These are phyloP conservation scores for Rutilus rutilus DNA, from an alignment of 2,113 vertebrate species.

Conservation along the genomic window DNA sequence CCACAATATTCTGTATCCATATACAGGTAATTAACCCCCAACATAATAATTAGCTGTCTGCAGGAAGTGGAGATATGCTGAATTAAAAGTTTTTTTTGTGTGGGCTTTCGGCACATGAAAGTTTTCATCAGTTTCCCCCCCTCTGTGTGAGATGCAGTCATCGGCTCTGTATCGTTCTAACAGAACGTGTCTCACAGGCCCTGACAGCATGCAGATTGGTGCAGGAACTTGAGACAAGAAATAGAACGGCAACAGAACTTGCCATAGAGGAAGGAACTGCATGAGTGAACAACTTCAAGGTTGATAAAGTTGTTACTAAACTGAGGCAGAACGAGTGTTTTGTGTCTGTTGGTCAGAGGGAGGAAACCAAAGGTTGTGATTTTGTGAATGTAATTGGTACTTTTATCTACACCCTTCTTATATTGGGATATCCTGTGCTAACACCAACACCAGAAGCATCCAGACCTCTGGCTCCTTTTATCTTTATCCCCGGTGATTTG, in stretches of 20 bases:
- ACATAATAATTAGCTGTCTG: slow-evolving; percentile 28
- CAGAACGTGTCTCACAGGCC: neutral
- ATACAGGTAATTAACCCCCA: slow-evolving; percentile 13
- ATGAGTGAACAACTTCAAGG: neutral
- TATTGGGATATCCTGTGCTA: slow-evolving; percentile 31
- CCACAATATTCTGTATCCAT: neutral
- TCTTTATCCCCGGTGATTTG: slow-evolving; percentile 4
- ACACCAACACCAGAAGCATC: neutral
- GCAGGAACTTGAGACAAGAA: neutral
- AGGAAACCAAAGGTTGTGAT: slow-evolving; percentile 14
- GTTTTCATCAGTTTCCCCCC: slow-evolving; percentile 9
- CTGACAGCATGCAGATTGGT: neutral
- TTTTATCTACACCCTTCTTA: slow-evolving; percentile 13
- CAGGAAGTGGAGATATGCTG: slow-evolving; percentile 1
- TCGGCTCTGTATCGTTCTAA: neutral
- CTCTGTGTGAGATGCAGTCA: slow-evolving; percentile 11
- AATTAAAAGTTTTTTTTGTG: slow-evolving; percentile 14
- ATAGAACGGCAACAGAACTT: neutral
- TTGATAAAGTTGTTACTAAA: slow-evolving; percentile 11
- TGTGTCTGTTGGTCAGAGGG: slow-evolving; percentile 20
- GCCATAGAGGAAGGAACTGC: neutral
- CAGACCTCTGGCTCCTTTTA: slow-evolving; percentile 24
- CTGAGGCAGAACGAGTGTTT: slow-evolving; percentile 4
- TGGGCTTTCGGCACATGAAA: slow-evolving; percentile 19
- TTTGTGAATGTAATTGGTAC: slow-evolving; percentile 26